Conservation (phyloP, 2,113 vertebrate species). For the Clinocottus analis region DNA sequence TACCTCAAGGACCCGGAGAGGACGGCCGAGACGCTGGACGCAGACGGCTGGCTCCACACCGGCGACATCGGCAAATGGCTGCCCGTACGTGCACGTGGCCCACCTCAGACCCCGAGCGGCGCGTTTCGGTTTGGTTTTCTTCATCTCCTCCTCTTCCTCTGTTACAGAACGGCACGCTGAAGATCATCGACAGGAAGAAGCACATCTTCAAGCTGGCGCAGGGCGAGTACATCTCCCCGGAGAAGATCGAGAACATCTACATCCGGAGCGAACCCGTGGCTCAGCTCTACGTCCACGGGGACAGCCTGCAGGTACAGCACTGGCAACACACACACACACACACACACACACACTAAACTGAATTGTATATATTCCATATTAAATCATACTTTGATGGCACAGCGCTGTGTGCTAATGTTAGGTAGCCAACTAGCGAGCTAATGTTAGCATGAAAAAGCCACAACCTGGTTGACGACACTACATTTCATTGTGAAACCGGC, state of each 20-base stretch:
- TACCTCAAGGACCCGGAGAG: constrained; percentile 94
- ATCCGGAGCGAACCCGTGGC: constrained; percentile 93
- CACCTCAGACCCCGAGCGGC: not conserved
- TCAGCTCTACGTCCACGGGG: constrained; percentile 95
- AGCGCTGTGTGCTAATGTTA: too few species aligned
- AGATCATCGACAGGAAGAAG: constrained; percentile 98
- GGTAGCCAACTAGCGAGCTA: too few species aligned
- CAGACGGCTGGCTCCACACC: constrained; percentile 95
- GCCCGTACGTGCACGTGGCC: constrained; percentile 81
- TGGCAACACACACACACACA: not conserved
- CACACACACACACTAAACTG: too few species aligned
- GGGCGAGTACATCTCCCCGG: constrained; percentile 96
- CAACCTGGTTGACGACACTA: too few species aligned
- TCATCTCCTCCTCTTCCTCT: not conserved
- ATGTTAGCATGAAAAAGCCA: too few species aligned
- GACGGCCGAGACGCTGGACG: constrained; percentile 91
- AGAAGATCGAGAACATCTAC: constrained; percentile 99
- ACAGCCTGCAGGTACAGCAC: constrained; percentile 91
- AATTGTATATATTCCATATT: too few species aligned
- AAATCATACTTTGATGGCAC: too few species aligned
- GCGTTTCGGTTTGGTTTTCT: not conserved
- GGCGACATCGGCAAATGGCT: constrained; percentile 98
- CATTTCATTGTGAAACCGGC: too few species aligned
- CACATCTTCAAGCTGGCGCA: constrained; percentile 99
- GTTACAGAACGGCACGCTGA: constrained; percentile 92